Base-by-base conservation (phyloP, 2,797 vertebrate genomes). In the Tarsius wallacei region DNA sequence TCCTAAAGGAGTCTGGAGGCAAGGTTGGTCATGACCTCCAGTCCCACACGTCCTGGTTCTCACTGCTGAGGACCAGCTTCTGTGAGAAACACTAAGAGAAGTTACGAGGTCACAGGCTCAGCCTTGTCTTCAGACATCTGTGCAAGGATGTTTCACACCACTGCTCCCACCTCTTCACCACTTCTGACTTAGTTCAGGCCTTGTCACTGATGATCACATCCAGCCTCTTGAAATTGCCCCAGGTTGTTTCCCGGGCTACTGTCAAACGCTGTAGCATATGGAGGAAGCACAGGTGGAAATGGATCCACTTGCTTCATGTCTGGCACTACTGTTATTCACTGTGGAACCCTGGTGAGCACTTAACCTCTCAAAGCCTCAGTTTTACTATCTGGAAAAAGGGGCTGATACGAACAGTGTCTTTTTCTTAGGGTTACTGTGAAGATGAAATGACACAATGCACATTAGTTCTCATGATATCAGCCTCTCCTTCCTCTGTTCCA, bases 321-420 rank as follows among this genome's bases (percentile, higher is more conserved):
- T 33, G 16, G 15, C 36, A 76, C 74, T 55, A 36, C 51, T 6
- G 2, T n/a, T 49, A 57, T 21, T 81, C 90, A 47, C 33, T 87
- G 36, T 70, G 61, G 49, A 33, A 93, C 59, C 31, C 83, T 81
- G 59, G n/a, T 57, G 76, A 71, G 49, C 31, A 73, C 13, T 26
- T 15, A 55, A 49, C 74, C n/a, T 76, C 59, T 76, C 51, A 55
- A 74, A 91, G 64, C 26, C 59, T 95, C 51, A 0, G 31, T 90
- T 42, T 96, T 91, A 74, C 49, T 61, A 74, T 7, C 51, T n/a
- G 15, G 47, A 84, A 97, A 93, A 53, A n/a, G 36, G 47, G 19
- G 59, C 24, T 83, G 16, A 53, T 59, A 77, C 28, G 4, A 55
- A 51, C 3, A 7, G 61, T 36, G 12, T 33, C 77, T 51, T 15